Evolutionary conservation across 23 tunicate genomes (phyloP).

Genomic region (Oikopleura vanhoeffeni): DNA sequence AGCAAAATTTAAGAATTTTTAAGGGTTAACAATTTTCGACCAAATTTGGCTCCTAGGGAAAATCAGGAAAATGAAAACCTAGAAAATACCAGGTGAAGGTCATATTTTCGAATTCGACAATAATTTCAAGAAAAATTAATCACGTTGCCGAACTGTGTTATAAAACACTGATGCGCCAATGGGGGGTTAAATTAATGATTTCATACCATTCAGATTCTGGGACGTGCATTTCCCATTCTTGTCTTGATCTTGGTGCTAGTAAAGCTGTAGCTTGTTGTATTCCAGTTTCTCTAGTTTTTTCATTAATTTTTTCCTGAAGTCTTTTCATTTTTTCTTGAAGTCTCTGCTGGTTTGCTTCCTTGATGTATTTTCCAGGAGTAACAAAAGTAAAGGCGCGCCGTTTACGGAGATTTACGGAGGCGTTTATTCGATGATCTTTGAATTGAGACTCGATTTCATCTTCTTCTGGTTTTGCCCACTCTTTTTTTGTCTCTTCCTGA

Average conservation of each 20-base stretch:
- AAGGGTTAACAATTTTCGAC: too few species aligned
- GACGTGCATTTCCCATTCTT: slow-evolving; percentile 1
- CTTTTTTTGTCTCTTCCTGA: not conserved
- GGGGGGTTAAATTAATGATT: too few species aligned
- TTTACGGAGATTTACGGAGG: not conserved
- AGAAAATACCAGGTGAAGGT: too few species aligned
- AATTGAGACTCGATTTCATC: not conserved
- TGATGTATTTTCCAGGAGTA: not conserved
- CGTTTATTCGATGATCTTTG: not conserved
- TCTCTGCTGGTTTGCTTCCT: not conserved
- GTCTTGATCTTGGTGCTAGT: slow-evolving; percentile 2
- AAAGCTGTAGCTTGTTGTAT: slow-evolving; percentile 12
- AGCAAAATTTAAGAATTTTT: too few species aligned
- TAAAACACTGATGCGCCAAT: too few species aligned
- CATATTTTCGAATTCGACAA: not conserved
- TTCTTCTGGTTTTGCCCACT: slow-evolving; percentile 13
- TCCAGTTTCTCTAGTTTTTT: not conserved
- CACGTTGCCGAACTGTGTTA: too few species aligned
- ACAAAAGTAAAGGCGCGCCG: not conserved
- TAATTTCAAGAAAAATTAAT: not conserved
- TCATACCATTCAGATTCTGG: not conserved
- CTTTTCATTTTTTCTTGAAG: not conserved
- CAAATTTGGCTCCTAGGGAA: too few species aligned
- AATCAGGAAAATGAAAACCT: too few species aligned
- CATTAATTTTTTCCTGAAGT: slow-evolving; percentile 1